A percentile compares a stretch with the other conserved stretches of the same genome.
Evolutionary conservation across 2,888 invertebrate genomes (phyloP).

Genomic region (Drosophila robusta): DNA sequence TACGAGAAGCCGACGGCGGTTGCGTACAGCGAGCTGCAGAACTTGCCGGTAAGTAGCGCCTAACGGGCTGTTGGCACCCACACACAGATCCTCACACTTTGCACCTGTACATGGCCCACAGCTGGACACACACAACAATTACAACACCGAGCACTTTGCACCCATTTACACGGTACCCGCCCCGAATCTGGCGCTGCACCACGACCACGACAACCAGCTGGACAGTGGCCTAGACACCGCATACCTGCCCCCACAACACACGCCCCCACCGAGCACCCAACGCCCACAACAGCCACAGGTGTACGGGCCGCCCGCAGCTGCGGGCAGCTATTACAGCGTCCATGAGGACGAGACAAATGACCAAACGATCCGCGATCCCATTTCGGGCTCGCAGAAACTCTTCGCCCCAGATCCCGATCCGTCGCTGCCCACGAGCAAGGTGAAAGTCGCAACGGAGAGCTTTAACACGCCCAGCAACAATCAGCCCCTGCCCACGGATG

Average conservation of each 20-base stretch:
- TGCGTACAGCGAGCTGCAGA: slow-evolving; percentile 75
- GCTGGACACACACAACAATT: slow-evolving; percentile 80
- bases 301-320: slow-evolving; percentile 23
- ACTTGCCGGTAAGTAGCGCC: slow-evolving; percentile 77
- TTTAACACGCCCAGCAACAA: slow-evolving; percentile 85
- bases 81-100: not conserved
- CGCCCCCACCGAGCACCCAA: slow-evolving; percentile 38
- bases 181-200: slow-evolving; percentile 88
- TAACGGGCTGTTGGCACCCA: no score
- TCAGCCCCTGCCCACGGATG: slow-evolving; percentile 83
- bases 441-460: slow-evolving; percentile 84
- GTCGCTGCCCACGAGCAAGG: slow-evolving; percentile 84
- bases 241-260: slow-evolving; percentile 70
- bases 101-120: slow-evolving; percentile 53
- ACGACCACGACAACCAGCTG: slow-evolving; percentile 83
- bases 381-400: slow-evolving; percentile 84
- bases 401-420: slow-evolving; percentile 86
- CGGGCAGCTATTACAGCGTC: slow-evolving; percentile 85
- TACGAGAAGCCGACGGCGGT: slow-evolving; percentile 82
- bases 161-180: slow-evolving; percentile 95
- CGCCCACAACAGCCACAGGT: slow-evolving; percentile 47
- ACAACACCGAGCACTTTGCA: slow-evolving; percentile 95
- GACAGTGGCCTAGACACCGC: slow-evolving; percentile 73
- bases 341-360: slow-evolving; percentile 86
- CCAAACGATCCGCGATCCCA: slow-evolving; percentile 83